Percentiles rank a stretch among this genome's conserved stretches.
Conservation (phyloP, 2,113 vertebrate species). For the Hypocryptadius cinnamomeus region DNA sequence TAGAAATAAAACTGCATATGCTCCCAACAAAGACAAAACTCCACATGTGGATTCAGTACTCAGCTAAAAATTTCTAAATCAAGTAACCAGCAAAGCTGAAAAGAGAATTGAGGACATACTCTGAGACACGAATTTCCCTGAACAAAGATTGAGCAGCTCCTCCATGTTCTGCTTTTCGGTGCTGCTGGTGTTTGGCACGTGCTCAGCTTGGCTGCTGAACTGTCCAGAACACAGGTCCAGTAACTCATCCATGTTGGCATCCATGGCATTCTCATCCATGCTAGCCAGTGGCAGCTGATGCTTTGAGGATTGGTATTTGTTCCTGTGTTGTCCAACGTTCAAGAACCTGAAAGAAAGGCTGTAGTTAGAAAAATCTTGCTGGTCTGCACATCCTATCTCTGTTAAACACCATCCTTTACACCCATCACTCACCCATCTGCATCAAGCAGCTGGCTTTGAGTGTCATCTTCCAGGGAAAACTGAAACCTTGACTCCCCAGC, state of each 20-base stretch:
- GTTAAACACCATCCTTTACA: background rate
- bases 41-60: background rate
- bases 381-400: background rate
- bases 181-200: background rate
- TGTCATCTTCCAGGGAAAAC: constrained; percentile 92
- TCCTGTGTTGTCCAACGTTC: constrained; percentile 74
- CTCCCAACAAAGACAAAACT: background rate
- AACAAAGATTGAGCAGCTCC: constrained; percentile 85
- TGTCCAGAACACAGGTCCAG: constrained; percentile 87
- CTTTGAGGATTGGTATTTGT: constrained; percentile 77
- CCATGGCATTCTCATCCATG: constrained; percentile 98
- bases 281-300: constrained; percentile 81
- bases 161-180: constrained; percentile 76
- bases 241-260: constrained; percentile 94
- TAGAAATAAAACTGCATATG: background rate
- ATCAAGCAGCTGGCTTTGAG: constrained; percentile 93
- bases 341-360: constrained; percentile 66
- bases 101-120: constrained; percentile 44
- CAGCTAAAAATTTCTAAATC: background rate
- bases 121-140: constrained; percentile 80
- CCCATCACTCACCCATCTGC: constrained; percentile 85
- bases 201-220: constrained; percentile 65
- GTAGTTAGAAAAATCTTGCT: background rate
- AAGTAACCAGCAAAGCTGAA: background rate
- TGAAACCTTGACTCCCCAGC: constrained; percentile 81